Evolutionary conservation across 2,797 vertebrate genomes (phyloP).

Genomic region (Rousettus madagascariensis): DNA sequence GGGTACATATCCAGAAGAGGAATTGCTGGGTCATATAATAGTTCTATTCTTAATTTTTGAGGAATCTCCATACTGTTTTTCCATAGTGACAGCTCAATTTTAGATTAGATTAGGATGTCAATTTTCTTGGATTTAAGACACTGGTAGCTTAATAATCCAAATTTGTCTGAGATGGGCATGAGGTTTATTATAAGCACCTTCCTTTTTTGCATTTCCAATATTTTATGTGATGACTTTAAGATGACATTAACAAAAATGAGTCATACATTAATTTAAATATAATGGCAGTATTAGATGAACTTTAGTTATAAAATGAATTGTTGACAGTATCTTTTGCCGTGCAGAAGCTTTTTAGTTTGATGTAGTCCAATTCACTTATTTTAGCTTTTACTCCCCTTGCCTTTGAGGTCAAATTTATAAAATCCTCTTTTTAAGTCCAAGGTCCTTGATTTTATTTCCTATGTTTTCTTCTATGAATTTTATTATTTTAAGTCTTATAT

Average conservation of each 20-base stretch:
- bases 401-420: too few relatives aligned
- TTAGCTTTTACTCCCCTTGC: too few relatives aligned
- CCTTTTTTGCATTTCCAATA: not conserved
- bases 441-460: too few relatives aligned
- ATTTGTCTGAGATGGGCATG: not conserved
- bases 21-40: not conserved
- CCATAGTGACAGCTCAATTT: not conserved
- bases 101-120: not conserved
- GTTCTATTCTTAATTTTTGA: not conserved
- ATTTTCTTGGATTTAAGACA: not conserved
- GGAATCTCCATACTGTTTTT: not conserved
- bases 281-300: not conserved
- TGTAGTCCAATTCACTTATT: too few relatives aligned
- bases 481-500: too few relatives aligned
- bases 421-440: too few relatives aligned
- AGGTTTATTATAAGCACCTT: not conserved
- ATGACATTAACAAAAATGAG: not conserved
- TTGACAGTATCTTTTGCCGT: too few relatives aligned
- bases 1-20: not conserved
- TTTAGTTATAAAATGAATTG: conserved; percentile 25
- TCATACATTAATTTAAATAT: not conserved
- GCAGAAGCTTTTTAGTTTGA: too few relatives aligned
- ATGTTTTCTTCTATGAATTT: too few relatives aligned
- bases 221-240: not conserved
- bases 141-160: not conserved